phyloP scores from a whole-genome alignment of 2,797 vertebrate species.

The Tamandua tetradactyla region DNA sequence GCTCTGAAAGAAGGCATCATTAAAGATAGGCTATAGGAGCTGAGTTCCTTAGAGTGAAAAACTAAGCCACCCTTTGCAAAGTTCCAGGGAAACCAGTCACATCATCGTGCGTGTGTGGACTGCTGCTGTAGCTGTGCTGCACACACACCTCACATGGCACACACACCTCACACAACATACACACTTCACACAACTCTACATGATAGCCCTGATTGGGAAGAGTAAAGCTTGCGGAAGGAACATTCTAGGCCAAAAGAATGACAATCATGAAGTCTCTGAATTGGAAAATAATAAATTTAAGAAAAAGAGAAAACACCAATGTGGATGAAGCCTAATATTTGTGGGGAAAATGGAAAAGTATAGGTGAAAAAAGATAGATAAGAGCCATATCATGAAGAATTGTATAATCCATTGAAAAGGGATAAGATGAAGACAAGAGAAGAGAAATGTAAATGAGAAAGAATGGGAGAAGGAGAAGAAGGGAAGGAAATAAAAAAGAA shows the following conservation, averaged over 20 bases:
- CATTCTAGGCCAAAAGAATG: neutral
- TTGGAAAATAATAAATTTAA: neutral
- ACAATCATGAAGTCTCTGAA: neutral
- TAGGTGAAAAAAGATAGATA: neutral
- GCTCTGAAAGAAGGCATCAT: neutral
- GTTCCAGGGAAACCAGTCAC: neutral
- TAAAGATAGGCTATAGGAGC: neutral
- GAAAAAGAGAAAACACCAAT: neutral
- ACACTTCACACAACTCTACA: too few relatives aligned
- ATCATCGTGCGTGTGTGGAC: neutral
- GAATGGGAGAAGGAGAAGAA: neutral
- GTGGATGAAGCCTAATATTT: too few relatives aligned
- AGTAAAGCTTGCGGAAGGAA: neutral
- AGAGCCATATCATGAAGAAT: neutral
- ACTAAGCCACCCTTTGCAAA: neutral
- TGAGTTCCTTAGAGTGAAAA: neutral
- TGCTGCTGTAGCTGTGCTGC: accelerated
- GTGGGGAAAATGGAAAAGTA: neutral
- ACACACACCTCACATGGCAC: accelerated
- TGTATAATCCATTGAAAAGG: neutral
- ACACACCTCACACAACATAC: too few relatives aligned
- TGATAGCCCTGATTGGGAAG: neutral
- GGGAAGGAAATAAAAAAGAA: neutral
- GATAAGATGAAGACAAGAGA: neutral
- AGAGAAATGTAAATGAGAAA: neutral